phyloP scores from a whole-genome alignment of 2,113 vertebrate genomes.

The Seriola dumerili region DNA sequence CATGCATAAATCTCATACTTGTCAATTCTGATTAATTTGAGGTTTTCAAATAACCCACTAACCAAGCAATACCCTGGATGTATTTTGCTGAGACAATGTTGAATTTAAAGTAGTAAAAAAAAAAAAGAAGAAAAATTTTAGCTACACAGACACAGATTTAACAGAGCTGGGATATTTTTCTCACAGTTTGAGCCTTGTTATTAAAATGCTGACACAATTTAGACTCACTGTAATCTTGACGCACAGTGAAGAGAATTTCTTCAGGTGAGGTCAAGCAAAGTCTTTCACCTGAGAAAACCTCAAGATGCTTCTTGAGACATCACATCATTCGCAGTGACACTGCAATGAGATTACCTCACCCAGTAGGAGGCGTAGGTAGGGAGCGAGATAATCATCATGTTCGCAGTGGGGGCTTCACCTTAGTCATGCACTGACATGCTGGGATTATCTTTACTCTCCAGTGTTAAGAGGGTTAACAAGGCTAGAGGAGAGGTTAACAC shows the following conservation, averaged over 20 bases:
- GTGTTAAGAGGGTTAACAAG: slow-evolving; percentile 47
- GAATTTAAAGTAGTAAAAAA: not conserved
- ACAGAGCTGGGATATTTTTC: not conserved
- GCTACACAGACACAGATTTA: too few species aligned
- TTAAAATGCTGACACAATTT: not conserved
- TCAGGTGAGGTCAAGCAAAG: not conserved
- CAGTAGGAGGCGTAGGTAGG: slow-evolving; percentile 13
- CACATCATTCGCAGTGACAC: slow-evolving; percentile 36
- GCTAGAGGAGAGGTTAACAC: slow-evolving; percentile 19
- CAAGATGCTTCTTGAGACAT: slow-evolving; percentile 48
- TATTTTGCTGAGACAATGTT: not conserved
- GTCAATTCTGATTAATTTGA: not conserved
- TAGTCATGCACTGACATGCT: slow-evolving; percentile 3
- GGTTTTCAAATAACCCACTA: not conserved
- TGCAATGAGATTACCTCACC: slow-evolving; percentile 43
- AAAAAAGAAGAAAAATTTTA: too few species aligned
- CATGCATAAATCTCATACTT: not conserved
- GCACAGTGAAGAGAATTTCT: not conserved
- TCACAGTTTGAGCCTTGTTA: not conserved
- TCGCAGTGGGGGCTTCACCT: slow-evolving; percentile 14
- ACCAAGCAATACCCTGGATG: too few species aligned
- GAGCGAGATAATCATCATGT: slow-evolving; percentile 46
- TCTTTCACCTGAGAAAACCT: slow-evolving; percentile 25
- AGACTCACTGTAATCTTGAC: not conserved
- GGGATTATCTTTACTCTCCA: slow-evolving; percentile 29